These are phyloP conservation scores for Mylabris phalerata DNA, from an alignment of 1,140 invertebrate species.

Conservation along the genomic window DNA sequence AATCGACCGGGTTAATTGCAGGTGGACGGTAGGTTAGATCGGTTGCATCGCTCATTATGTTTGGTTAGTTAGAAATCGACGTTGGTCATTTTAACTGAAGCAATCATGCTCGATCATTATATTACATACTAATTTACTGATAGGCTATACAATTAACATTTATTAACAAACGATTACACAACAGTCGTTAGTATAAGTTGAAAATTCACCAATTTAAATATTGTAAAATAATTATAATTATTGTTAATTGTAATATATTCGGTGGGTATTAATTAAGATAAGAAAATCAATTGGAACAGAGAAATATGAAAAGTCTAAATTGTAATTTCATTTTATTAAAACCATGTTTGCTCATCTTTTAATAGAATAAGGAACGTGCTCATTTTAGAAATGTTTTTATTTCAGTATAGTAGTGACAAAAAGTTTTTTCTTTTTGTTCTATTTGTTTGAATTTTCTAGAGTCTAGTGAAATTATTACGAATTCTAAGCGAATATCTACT, in stretches of 20 bases:
- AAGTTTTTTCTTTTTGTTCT: too few species aligned
- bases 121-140: slow-evolving; percentile 13
- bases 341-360: too few species aligned
- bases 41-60: slow-evolving; percentile 15
- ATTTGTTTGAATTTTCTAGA: too few species aligned
- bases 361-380: too few species aligned
- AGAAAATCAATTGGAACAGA: too few species aligned
- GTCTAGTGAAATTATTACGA: background rate
- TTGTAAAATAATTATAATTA: too few species aligned
- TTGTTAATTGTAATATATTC: too few species aligned
- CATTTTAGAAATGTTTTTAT: too few species aligned
- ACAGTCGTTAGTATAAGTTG: slow-evolving; percentile 4
- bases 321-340: too few species aligned
- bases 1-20: slow-evolving; percentile 15
- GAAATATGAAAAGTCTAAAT: too few species aligned
- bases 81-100: slow-evolving; percentile 15
- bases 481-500: slow-evolving; percentile 3
- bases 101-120: slow-evolving; percentile 15
- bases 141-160: slow-evolving; percentile 8
- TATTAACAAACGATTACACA: slow-evolving; percentile 10
- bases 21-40: background rate
- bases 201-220: background rate
- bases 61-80: slow-evolving; percentile 3
- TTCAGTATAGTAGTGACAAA: too few species aligned
- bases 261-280: too few species aligned